These are phyloP conservation scores for Lepetodrilus schrolli DNA, from an alignment of 2,888 invertebrate species.

Conservation along the genomic window DNA sequence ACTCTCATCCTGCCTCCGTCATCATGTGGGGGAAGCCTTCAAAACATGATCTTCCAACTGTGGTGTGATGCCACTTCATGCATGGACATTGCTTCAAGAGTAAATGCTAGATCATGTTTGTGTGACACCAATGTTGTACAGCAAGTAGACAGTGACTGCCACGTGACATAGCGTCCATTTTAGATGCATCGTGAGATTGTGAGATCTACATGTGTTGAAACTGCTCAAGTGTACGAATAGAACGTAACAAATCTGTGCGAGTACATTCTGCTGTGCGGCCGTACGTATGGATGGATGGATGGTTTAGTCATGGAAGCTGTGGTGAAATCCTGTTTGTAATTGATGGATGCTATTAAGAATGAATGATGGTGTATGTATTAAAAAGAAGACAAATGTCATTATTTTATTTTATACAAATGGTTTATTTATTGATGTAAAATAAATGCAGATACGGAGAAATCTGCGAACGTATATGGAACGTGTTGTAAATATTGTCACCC, in stretches of 20 bases:
- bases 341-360: neutral
- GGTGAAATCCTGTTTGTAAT: too few relatives aligned
- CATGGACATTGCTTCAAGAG: neutral
- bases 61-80: conserved; percentile 57
- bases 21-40: conserved; percentile 56
- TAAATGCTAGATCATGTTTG: neutral
- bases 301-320: too few relatives aligned
- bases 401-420: conserved; percentile 31
- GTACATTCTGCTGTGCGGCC: neutral
- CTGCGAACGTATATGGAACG: too few relatives aligned
- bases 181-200: too few relatives aligned
- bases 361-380: too few relatives aligned
- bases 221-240: too few relatives aligned
- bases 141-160: too few relatives aligned
- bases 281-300: too few relatives aligned
- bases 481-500: too few relatives aligned
- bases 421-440: conserved; percentile 37
- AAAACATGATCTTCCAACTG: conserved; percentile 51
- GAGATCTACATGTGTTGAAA: neutral
- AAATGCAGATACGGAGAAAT: neutral
- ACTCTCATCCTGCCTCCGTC: conserved; percentile 47
- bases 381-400: conserved; percentile 16
- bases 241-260: too few relatives aligned
- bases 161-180: too few relatives aligned
- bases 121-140: too few relatives aligned